Conservation (phyloP, 2,113 vertebrate species). For the Channa argus region DNA sequence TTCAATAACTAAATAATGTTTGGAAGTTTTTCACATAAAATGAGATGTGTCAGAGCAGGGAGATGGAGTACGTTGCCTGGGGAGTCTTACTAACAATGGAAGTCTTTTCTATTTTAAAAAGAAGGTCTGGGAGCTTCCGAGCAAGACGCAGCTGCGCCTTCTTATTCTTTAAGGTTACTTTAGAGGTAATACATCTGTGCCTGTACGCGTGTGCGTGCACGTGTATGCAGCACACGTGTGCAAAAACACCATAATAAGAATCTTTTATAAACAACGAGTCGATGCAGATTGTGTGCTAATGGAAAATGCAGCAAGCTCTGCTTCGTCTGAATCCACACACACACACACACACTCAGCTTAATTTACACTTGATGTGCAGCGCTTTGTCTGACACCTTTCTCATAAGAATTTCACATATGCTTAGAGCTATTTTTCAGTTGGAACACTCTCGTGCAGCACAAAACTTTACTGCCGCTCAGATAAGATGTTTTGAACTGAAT, state of each 20-base stretch:
- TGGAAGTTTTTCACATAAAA: slow-evolving; percentile 23
- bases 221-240: background rate
- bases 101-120: slow-evolving; percentile 12
- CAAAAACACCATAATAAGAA: background rate
- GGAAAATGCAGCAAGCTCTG: background rate
- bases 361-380: background rate
- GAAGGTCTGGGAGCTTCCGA: slow-evolving; percentile 3
- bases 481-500: too few species aligned
- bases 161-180: background rate
- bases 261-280: background rate
- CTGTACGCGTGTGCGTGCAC: background rate
- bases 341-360: background rate
- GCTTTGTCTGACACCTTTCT: background rate
- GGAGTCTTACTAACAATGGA: slow-evolving; percentile 34
- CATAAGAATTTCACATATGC: background rate
- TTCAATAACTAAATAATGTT: slow-evolving; percentile 4
- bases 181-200: background rate
- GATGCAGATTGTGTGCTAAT: background rate
- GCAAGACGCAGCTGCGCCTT: slow-evolving; percentile 23
- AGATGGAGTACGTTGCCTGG: slow-evolving; percentile 30
- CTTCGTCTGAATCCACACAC: too few species aligned
- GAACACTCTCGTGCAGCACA: too few species aligned
- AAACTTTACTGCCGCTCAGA: too few species aligned
- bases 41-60: slow-evolving; percentile 28
- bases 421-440: background rate